Evolutionary conservation across 2,888 invertebrate genomes (phyloP), one percentile per base, ranked within the genome.

Genomic region (Asteroscopus sphinx): DNA sequence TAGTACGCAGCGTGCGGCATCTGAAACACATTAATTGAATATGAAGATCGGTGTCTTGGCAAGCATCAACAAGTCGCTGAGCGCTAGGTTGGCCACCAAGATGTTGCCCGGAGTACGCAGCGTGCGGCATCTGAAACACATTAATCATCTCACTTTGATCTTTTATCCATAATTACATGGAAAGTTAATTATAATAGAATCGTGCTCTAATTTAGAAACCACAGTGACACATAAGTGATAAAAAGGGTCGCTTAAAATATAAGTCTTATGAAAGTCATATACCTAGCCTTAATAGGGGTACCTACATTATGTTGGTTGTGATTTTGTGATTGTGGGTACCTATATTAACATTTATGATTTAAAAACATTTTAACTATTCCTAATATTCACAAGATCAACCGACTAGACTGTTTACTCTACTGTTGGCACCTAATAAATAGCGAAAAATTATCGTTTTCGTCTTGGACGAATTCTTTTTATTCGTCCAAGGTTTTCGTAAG

Each of bases 91-190:
- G 48, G 96, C 95, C 17, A 97, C 96, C 41, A 97, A 88, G 44
- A 96, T 96, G 84, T 97, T 97, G 17, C 97, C 97, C 2, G 97
- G 96, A 7, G 97, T 97, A 32, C 97, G 94, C 51, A 97, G 89
- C 0, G 96, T 94, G 69, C 96, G 96, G 82, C 96, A 96, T 81
- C 97, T 97, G 91, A 61, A 95, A 88, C 54, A 17, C 35, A 63
- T 76, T 63, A 54, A 68, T 76, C 68, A 66, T 59, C 57, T 12
- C 36, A 60, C 62, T 76, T 71, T 71, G 57, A 73, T 73, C 54
- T 65, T 54, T 60, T 62, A 55, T 58, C 45, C 26, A 37, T 37
- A 45, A 39, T 13, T 45, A 62, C 60, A 60, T 40, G 45, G 56
- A 45, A 67, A 68, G 44, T 55, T 68, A 62, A 60, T 71, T 76